Base-by-base conservation (phyloP, 2,888 invertebrate species). In the Pecten maximus region DNA sequence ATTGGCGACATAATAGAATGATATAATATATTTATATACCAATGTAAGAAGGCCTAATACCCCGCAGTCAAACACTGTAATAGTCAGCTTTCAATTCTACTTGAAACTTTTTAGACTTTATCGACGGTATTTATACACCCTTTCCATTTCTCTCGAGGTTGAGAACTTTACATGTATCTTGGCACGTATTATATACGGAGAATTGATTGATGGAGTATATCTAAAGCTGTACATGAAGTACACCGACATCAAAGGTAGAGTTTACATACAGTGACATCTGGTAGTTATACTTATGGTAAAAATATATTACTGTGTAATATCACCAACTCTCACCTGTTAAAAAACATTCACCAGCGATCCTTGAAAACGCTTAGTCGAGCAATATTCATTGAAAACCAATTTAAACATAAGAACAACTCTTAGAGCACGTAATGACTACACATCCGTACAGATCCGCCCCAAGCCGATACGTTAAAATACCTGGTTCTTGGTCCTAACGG, bases 361-460 rank as follows among this genome's bases (percentile, higher is more conserved):
- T 74, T 74, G 74, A 74, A 74, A 74, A 74, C 74, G 74, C 74
- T 74, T 74, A 74, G 74, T 74, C 35, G 74, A 74, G 74, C 74
- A 74, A 74, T 74, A 74, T 74, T 74, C 74, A 74, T 74, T 74
- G 74, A 74, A 74, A 74, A 74, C 74, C 74, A 74, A 74, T 74
- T 74, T 74, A 74, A 74, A 74, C 74, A 74, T 74, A 74, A 74
- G 74, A 74, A 28, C 74, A 35, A 35, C 74, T 74, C 74, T 74
- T 74, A 74, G 35, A 74, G 10, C 35, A 35, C 15, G 74, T 74
- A 74, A 74, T 74, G 74, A 74, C 74, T 74, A 74, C 74, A 28
- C 74, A 74, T 74, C 35, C 74, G 28, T 28, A 8, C 10, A 28
- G 28, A 74, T 28, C 35, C 74, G 10, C 35, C 35, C 74, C 74